Base-by-base conservation (phyloP, 2,888 invertebrate species). In the Romanomermis culicivorax region DNA sequence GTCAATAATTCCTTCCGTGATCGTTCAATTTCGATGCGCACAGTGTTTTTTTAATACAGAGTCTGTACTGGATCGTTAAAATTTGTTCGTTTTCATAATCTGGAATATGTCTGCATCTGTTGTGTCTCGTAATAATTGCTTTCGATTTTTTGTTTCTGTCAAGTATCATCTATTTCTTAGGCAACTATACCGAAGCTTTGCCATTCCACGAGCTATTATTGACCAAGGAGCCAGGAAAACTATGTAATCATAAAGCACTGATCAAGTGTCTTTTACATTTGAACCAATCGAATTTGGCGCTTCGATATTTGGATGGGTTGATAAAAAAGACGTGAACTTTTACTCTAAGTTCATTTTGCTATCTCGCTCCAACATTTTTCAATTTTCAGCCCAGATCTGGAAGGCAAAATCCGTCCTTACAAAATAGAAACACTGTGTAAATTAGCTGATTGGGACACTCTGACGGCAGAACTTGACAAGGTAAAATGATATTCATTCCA, bases 351-450 rank as follows among this genome's bases (percentile, higher is more conserved):
- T 36, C 17, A 11, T 36, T 36, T 36, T 17, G 23, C 11, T 36
- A 36, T 11, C 11, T 36, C 36, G 36, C 36, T 36, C 7, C 36
- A 36, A 11, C 36, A 11, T 11, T 11, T 36, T 36, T 17, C 17
- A 7, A 11, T 36, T 36, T 36, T 7, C 36, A 36, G 36, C 36
- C 36, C 36, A 25, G 29, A 49, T 29, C 27, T 27, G 27, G 50
- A 53, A 24, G 23, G 59, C 2, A 62, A 64, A 55, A 58, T 85
- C 60, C 71, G 77, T 45, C 78, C 80, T 61, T 77, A 77, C 63
- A 77, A 79, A 56, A 80, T 85, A 1, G 89, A 93, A 68, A 80
- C 88, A 0, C 75, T 87, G 29, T 87, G 88, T 85, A 79, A 85
- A 54, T 74, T 93, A 25, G 81, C 83, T 1, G 77, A 80, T 60